Evolutionary conservation across 1,140 invertebrate genomes (phyloP), one percentile per base, ranked within the genome.

Genomic region (Polypedilum pembai): DNA sequence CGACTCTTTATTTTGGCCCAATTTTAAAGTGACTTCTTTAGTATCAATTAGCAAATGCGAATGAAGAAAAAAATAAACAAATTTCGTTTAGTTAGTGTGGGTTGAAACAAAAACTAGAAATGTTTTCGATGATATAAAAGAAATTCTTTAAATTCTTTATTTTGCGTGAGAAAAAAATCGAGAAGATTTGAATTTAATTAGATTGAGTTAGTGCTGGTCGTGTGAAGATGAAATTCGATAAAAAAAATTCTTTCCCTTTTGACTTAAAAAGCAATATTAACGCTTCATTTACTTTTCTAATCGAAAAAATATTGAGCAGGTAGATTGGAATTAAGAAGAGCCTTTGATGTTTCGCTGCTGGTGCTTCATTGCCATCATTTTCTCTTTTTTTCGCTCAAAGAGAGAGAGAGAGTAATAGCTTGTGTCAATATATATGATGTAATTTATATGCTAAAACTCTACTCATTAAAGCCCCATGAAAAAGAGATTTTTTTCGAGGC

Each of bases 391-490:
- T 69, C 20, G 65, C n/a, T n/a, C n/a, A n/a, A n/a, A n/a, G n/a
- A n/a, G n/a, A n/a, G n/a, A n/a, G n/a, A n/a, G n/a, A n/a, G n/a
- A n/a, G n/a, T n/a, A n/a, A n/a, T n/a, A n/a, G 18, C n/a, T 69
- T 69, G n/a, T 69, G 10, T 18, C 17, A 20, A 21, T 69, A 69
- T 69, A 69, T 18, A 10, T 69, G 65, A 69, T 69, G 65, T 69
- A 69, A 69, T 69, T 69, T 69, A 69, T 69, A 69, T 69, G 65
- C 65, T 69, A 69, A 69, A 69, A 7, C 18, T 69, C 65, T 18
- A 33, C 5, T 33, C 24, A 33, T 33, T 33, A 33, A 33, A 33
- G 24, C 24, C 24, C 24, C 24, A 33, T 56, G 45, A n/a, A n/a
- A n/a, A 56, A 15, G 12, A 56, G 12, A 56, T 12, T 56, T 8